Conservation (phyloP, 2,888 invertebrate species). For the Caenorhabditis doughertyi region DNA sequence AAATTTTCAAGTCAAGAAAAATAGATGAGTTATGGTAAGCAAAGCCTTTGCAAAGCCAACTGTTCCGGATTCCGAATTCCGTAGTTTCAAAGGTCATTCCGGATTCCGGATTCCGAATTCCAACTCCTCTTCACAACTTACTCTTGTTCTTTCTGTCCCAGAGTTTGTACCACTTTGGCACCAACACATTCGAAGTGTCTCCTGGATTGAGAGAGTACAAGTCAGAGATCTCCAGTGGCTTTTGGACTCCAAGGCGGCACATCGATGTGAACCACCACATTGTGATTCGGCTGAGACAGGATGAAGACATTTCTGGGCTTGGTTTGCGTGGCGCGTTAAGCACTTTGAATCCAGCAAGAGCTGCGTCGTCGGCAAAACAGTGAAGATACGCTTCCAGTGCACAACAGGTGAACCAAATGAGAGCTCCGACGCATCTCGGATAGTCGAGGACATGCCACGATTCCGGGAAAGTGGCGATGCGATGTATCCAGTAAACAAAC, state of each 20-base stretch:
- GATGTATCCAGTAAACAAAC: constrained; percentile 77
- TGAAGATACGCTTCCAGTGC: constrained; percentile 73
- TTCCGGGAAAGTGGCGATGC: constrained; percentile 20
- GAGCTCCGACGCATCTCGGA: constrained; percentile 64
- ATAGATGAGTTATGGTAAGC: no score
- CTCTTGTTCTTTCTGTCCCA: constrained; percentile 76
- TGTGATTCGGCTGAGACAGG: constrained; percentile 91
- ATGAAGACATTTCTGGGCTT: constrained; percentile 91
- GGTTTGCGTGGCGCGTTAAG: constrained; percentile 85
- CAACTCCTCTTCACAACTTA: background rate
- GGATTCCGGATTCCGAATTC: no score
- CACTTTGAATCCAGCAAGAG: constrained; percentile 69
- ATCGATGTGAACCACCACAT: constrained; percentile 91
- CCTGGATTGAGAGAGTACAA: constrained; percentile 77
- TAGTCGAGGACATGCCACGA: constrained; percentile 51
- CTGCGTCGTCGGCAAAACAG: constrained; percentile 76
- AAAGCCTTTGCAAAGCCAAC: no score
- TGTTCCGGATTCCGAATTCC: no score
- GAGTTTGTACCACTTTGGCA: constrained; percentile 77
- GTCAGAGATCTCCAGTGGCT: constrained; percentile 79
- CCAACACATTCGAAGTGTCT: constrained; percentile 77
- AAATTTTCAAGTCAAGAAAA: no score
- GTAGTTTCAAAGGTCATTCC: no score
- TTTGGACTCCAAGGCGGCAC: constrained; percentile 77
- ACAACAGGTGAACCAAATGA: constrained; percentile 77